Conservation (phyloP, 2,888 invertebrate genomes). For the Hipparchia semele region DNA sequence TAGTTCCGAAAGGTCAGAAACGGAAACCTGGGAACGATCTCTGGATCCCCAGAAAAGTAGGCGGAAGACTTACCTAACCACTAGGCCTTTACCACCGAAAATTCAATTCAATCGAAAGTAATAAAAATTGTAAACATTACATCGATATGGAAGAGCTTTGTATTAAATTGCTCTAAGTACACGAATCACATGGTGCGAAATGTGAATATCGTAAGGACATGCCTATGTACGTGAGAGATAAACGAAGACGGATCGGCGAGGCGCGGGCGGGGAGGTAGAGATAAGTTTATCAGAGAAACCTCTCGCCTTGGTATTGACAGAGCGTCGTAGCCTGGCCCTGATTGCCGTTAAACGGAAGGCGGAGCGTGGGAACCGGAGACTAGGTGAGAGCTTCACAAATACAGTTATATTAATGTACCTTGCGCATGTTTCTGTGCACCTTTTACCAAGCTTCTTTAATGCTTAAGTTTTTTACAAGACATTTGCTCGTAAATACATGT, state of each 20-base stretch:
- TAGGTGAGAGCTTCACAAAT: slow-evolving; percentile 41
- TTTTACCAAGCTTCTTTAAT: slow-evolving; percentile 4
- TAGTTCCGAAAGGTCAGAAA: too few relatives aligned
- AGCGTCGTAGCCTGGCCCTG: slow-evolving; percentile 77
- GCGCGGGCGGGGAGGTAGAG: slow-evolving; percentile 52
- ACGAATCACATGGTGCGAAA: slow-evolving; percentile 20
- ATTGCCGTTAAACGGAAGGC: slow-evolving; percentile 78
- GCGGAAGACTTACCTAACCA: too few relatives aligned
- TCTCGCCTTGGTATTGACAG: slow-evolving; percentile 81
- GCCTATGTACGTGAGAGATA: slow-evolving; percentile 74
- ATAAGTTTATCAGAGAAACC: slow-evolving; percentile 82
- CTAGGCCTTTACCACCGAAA: too few relatives aligned
- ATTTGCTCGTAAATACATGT: too few relatives aligned
- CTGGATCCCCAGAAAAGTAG: too few relatives aligned
- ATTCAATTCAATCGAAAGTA: background rate
- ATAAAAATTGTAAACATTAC: background rate
- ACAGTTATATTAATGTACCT: slow-evolving; percentile 22
- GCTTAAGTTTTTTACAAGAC: background rate
- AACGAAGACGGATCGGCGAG: slow-evolving; percentile 64
- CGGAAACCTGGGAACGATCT: too few relatives aligned
- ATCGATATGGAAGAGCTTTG: background rate
- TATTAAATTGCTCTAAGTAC: slow-evolving; percentile 5
- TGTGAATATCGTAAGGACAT: slow-evolving; percentile 34
- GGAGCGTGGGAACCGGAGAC: slow-evolving; percentile 53
- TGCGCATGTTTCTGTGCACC: slow-evolving; percentile 8